These are phyloP conservation scores for Hemaris fuciformis DNA, from an alignment of 2,888 invertebrate species.

Conservation along the genomic window DNA sequence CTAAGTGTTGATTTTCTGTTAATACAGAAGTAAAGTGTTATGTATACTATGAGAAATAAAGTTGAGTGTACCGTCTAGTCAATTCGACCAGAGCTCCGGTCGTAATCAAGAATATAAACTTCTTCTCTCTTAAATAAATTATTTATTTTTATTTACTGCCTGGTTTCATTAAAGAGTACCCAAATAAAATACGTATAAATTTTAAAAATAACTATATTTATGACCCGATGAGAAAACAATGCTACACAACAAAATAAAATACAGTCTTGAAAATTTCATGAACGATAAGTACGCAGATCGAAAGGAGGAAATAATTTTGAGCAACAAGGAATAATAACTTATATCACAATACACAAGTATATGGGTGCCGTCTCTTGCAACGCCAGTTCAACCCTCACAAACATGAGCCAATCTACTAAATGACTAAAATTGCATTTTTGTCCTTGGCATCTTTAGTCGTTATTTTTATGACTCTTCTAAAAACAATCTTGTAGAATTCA, in stretches of 20 bases:
- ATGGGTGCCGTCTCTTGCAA: constrained; percentile 49
- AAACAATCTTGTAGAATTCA: too few species aligned
- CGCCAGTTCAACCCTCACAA: constrained; percentile 16
- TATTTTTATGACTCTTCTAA: too few species aligned
- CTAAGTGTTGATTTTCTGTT: constrained; percentile 79
- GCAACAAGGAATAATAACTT: constrained; percentile 66
- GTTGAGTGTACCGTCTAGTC: constrained; percentile 81
- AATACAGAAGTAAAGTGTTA: constrained; percentile 74
- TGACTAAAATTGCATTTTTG: too few species aligned
- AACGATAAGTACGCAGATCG: constrained; percentile 77
- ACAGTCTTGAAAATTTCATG: constrained; percentile 81
- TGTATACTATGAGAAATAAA: constrained; percentile 69
- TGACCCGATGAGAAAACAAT: constrained; percentile 76
- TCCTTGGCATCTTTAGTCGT: too few species aligned
- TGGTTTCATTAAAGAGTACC: constrained; percentile 46
- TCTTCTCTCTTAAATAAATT: constrained; percentile 73
- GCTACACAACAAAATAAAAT: constrained; percentile 76
- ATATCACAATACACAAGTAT: constrained; percentile 71
- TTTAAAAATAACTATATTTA: constrained; percentile 79
- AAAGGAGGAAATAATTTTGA: constrained; percentile 65
- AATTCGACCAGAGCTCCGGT: constrained; percentile 76
- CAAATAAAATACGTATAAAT: constrained; percentile 24
- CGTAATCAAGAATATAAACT: constrained; percentile 61
- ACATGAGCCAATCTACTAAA: too few species aligned
- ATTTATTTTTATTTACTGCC: constrained; percentile 74